A percentile compares a stretch with the other conserved stretches of the same genome.
These are phyloP conservation scores for Pandemis heparana DNA, from an alignment of 2,888 invertebrate species.

Conservation along the genomic window DNA sequence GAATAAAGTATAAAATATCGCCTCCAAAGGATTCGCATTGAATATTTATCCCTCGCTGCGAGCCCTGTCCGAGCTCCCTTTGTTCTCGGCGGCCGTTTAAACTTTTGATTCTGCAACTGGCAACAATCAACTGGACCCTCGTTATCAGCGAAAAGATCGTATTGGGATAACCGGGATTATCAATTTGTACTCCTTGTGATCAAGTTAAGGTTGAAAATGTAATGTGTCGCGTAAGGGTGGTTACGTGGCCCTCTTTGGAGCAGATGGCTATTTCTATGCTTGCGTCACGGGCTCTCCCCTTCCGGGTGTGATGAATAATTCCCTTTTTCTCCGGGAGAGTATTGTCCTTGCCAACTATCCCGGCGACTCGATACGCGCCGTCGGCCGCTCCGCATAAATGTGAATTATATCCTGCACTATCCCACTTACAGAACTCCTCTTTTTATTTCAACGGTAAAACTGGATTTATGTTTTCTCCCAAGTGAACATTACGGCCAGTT, in stretches of 20 bases:
- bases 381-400: conserved; percentile 80
- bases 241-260: conserved; percentile 59
- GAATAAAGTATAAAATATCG: conserved; percentile 82
- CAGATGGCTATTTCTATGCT: conserved; percentile 81
- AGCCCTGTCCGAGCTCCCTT: conserved; percentile 80
- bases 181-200: conserved; percentile 52
- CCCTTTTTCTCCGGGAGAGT: conserved; percentile 82
- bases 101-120: conserved; percentile 86
- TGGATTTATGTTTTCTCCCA: conserved; percentile 74
- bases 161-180: conserved; percentile 40
- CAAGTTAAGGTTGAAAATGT: conserved; percentile 47
- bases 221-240: conserved; percentile 42
- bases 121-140: conserved; percentile 84
- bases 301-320: conserved; percentile 86
- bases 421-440: conserved; percentile 78
- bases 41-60: conserved; percentile 81
- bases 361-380: conserved; percentile 82
- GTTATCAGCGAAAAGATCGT: conserved; percentile 66
- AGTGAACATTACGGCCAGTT: conserved; percentile 67
- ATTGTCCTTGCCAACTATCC: conserved; percentile 83
- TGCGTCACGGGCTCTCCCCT: conserved; percentile 85
- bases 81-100: conserved; percentile 84
- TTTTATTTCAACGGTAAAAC: conserved; percentile 79
- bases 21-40: conserved; percentile 85
- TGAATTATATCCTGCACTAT: conserved; percentile 82